These are phyloP conservation scores for Diplodus puntazzo DNA, from an alignment of 2,797 vertebrate genomes.

Conservation along the genomic window DNA sequence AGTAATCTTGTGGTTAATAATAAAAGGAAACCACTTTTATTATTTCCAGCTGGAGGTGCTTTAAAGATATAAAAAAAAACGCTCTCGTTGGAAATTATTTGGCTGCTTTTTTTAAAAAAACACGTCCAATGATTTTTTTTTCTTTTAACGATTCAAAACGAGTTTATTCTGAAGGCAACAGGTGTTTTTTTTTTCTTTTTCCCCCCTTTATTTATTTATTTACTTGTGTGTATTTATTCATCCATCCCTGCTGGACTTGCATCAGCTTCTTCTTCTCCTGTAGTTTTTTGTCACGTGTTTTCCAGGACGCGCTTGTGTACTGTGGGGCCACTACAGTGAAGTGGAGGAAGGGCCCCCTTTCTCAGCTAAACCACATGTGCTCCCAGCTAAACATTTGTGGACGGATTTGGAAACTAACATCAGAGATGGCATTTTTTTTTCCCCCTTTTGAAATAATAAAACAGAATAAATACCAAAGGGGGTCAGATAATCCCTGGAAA, in stretches of 20 bases:
- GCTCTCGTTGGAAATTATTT: not conserved
- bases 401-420: constrained; percentile 58
- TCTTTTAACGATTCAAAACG: not conserved
- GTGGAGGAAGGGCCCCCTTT: constrained; percentile 36
- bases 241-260: not conserved
- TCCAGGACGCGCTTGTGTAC: constrained; percentile 33
- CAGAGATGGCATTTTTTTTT: constrained; percentile 42
- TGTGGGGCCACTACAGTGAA: constrained; percentile 35
- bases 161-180: constrained; percentile 32
- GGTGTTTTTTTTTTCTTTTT: constrained; percentile 38
- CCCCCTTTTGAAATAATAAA: constrained; percentile 32
- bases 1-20: constrained; percentile 57
- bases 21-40: constrained; percentile 21
- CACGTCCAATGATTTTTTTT: too few relatives aligned
- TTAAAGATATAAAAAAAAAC: constrained; percentile 5
- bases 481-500: constrained; percentile 59
- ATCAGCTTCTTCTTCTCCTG: not conserved
- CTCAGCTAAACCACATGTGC: constrained; percentile 39
- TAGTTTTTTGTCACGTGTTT: constrained; percentile 41
- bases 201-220: too few relatives aligned
- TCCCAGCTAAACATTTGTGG: constrained; percentile 57
- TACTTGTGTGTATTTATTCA: not conserved
- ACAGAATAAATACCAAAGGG: constrained; percentile 35
- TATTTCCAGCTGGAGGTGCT: constrained; percentile 47
- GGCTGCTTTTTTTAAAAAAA: not conserved